phyloP scores from a whole-genome alignment of 2,797 vertebrate genomes.

The Euphonia xanthogaster region DNA sequence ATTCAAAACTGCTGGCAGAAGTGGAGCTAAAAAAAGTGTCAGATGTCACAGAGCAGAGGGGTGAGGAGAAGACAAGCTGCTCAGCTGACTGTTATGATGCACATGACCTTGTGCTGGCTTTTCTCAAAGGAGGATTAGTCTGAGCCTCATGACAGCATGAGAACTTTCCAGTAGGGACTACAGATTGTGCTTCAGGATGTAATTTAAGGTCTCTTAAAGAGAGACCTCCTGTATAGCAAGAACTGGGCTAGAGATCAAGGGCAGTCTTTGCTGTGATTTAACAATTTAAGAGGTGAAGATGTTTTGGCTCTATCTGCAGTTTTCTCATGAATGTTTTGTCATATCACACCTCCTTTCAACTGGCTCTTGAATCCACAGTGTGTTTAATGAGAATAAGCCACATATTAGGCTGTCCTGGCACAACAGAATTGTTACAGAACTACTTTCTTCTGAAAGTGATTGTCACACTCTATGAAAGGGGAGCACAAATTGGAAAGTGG shows the following conservation, averaged over 20 bases:
- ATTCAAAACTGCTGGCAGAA: conserved; percentile 12
- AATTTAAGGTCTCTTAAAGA: conserved; percentile 1
- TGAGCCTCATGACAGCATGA: background rate
- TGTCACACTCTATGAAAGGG: background rate
- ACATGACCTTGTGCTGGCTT: background rate
- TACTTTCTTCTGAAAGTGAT: background rate
- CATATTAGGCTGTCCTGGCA: background rate
- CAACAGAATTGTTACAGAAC: background rate
- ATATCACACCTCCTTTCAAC: background rate
- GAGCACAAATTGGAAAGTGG: background rate
- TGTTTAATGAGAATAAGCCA: background rate
- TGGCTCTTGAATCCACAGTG: background rate
- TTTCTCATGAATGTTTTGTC: background rate
- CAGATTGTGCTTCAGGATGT: background rate
- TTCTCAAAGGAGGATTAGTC: conserved; percentile 4
- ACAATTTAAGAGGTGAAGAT: background rate
- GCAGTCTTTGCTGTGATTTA: background rate
- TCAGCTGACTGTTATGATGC: background rate
- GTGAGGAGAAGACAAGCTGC: background rate
- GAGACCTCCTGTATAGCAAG: background rate
- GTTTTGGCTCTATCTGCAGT: background rate
- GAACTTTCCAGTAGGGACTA: background rate
- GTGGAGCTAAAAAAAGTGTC: background rate
- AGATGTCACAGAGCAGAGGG: background rate
- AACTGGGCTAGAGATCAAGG: background rate